phyloP scores from a whole-genome alignment of 2,888 invertebrate species.

The Pseudococcus jackbeardsleyi region DNA sequence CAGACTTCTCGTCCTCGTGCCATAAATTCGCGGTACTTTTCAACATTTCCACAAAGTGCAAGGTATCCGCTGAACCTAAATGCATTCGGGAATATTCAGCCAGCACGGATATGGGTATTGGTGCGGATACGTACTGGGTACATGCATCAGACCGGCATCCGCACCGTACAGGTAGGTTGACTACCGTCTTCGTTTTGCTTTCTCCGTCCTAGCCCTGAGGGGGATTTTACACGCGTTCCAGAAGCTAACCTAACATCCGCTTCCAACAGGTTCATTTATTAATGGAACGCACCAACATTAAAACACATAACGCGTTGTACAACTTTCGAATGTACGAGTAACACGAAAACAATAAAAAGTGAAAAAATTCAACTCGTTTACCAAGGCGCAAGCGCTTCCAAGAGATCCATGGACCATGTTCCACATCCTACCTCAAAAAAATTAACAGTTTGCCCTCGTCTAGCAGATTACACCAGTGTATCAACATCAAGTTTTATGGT shows the following conservation, averaged over 20 bases:
- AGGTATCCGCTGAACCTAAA: background rate
- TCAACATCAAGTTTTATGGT: background rate
- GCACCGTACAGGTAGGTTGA: slow-evolving; percentile 20
- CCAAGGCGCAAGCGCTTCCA: background rate
- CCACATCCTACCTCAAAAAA: background rate
- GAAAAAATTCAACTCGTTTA: slow-evolving; percentile 23
- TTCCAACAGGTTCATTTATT: slow-evolving; percentile 55
- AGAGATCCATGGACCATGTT: background rate
- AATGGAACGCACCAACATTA: slow-evolving; percentile 36
- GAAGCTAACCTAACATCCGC: slow-evolving; percentile 50
- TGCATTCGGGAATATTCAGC: background rate
- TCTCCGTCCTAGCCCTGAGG: slow-evolving; percentile 51
- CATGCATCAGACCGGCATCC: background rate
- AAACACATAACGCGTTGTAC: slow-evolving; percentile 44
- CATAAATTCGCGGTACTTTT: background rate
- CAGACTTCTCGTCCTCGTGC: slow-evolving; percentile 14
- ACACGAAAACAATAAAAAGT: slow-evolving; percentile 39
- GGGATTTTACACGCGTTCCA: slow-evolving; percentile 54
- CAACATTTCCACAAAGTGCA: background rate
- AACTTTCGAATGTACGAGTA: slow-evolving; percentile 50
- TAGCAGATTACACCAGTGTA: background rate
- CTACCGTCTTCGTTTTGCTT: slow-evolving; percentile 52
- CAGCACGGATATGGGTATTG: background rate
- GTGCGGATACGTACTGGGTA: background rate
- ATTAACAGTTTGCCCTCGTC: background rate